phyloP scores from a whole-genome alignment of 64 coral and sea anemone genomes.

The Porites lutea region DNA sequence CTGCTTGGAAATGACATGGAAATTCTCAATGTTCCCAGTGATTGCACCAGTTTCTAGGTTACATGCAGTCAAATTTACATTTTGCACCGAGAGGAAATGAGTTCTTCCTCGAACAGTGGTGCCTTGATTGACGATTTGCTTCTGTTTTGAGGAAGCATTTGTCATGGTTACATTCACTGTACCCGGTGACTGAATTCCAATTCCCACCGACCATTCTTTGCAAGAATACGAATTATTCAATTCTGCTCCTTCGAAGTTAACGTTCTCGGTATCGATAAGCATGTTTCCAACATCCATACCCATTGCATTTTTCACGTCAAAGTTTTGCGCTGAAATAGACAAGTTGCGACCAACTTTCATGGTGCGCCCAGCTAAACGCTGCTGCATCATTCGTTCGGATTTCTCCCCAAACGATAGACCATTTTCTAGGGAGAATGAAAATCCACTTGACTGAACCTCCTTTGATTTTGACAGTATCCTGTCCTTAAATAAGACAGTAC shows the following conservation, averaged over 20 bases:
- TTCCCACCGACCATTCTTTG: constrained; percentile 25
- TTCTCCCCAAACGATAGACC: constrained; percentile 25
- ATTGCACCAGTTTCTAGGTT: constrained; percentile 57
- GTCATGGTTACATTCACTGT: constrained; percentile 11
- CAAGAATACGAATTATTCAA: constrained; percentile 31
- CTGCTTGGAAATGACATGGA: constrained; percentile 42
- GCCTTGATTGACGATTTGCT: constrained; percentile 47
- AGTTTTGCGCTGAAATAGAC: constrained; percentile 18
- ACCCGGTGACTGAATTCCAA: background rate
- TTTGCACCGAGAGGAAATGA: constrained; percentile 10
- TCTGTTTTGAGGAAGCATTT: constrained; percentile 26
- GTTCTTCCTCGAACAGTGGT: constrained; percentile 62
- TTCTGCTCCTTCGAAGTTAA: constrained; percentile 59
- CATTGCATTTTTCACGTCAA: constrained; percentile 72
- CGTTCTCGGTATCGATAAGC: constrained; percentile 24
- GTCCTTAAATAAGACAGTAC: constrained; percentile 36
- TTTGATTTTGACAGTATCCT: constrained; percentile 50
- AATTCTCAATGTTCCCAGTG: constrained; percentile 47
- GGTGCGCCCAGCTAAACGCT: constrained; percentile 30
- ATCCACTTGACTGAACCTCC: constrained; percentile 34
- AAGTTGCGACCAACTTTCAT: constrained; percentile 35
- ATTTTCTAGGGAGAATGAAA: constrained; percentile 52
- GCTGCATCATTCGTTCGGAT: background rate
- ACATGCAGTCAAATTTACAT: constrained; percentile 65
- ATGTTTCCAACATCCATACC: constrained; percentile 53